Conservation (phyloP, 2,888 invertebrate genomes). For the Pristionchus exspectatus region DNA sequence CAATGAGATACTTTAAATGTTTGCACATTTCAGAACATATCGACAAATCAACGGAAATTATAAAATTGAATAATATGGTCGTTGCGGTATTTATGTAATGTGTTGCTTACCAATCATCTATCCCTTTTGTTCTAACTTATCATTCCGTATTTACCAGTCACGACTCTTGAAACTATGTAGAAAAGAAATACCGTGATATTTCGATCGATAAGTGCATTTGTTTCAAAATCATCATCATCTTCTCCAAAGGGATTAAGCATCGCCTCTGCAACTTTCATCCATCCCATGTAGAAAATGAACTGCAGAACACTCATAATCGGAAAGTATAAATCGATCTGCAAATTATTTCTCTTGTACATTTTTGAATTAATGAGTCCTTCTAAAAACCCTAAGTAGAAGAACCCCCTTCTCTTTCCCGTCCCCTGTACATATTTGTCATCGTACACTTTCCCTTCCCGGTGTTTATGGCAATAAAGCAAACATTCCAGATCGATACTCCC, state of each 20-base stretch:
- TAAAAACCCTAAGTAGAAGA: too few species aligned
- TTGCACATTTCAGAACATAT: too few species aligned
- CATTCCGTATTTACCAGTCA: too few species aligned
- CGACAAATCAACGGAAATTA: too few species aligned
- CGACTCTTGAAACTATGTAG: too few species aligned
- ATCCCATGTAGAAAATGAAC: slow-evolving; percentile 77
- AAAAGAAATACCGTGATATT: slow-evolving; percentile 67
- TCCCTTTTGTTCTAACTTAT: too few species aligned
- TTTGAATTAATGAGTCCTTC: too few species aligned
- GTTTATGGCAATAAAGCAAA: not conserved
- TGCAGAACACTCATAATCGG: slow-evolving; percentile 77
- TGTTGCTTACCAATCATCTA: too few species aligned
- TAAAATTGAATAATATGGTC: too few species aligned
- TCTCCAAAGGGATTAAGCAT: slow-evolving; percentile 73
- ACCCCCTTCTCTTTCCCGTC: not conserved
- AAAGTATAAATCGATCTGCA: slow-evolving; percentile 74
- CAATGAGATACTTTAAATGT: too few species aligned
- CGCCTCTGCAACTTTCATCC: slow-evolving; percentile 76
- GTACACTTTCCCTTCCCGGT: not conserved
- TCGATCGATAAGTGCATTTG: slow-evolving; percentile 71
- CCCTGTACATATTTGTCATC: not conserved
- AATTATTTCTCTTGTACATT: not conserved
- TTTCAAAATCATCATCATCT: slow-evolving; percentile 71
- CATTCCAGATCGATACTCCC: slow-evolving; percentile 15
- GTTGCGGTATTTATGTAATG: too few species aligned